Base-by-base conservation (phyloP, 2,797 vertebrate species). In the Limosa lapponica region DNA sequence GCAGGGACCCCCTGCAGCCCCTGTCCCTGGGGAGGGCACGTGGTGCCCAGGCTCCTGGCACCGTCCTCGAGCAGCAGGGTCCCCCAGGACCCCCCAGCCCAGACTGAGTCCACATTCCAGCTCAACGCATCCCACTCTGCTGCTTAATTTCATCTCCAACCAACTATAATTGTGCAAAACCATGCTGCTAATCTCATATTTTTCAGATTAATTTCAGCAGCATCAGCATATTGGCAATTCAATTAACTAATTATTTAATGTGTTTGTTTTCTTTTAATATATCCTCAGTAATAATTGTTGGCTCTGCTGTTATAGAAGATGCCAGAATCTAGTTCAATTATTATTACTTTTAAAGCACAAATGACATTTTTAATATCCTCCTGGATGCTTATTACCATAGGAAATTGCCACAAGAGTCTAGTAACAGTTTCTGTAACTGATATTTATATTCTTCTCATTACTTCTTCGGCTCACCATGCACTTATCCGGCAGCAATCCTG, bases 301-400 rank as follows among this genome's bases (percentile, higher is more conserved):
- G 43, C n/a, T 89, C 37, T 66, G 72, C 48, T 65, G 36, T 62
- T 86, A 92, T 44, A 55, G 62, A 79, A 84, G 43, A 77, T 82
- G 88, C 66, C 88, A 87, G 66, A 93, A 83, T 83, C 43, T 59
- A 74, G 95, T 96, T 75, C 83, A 80, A 90, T 94, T 95, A 87
- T 90, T 93, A 92, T 82, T 87, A 82, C 58, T 93, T 95, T 87
- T 69, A 58, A 78, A 90, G 75, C 28, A 75, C 52, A 64, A 84
- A 85, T 80, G 79, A 80, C 87, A 71, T 64, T 91, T 93, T 85
- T 92, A 89, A 94, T 90, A 93, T 74, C 77, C 64, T 84, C 19
- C 78, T 81, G n/a, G 36, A 43, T 87, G 66, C 70, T 95, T 93
- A 92, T 90, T 96, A 69, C 54, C 65, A 80, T 43, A 87, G 71